Evolutionary conservation across 2,797 vertebrate species (phyloP), one percentile per base, ranked within the genome.

Genomic region (Phaenicophaeus curvirostris): DNA sequence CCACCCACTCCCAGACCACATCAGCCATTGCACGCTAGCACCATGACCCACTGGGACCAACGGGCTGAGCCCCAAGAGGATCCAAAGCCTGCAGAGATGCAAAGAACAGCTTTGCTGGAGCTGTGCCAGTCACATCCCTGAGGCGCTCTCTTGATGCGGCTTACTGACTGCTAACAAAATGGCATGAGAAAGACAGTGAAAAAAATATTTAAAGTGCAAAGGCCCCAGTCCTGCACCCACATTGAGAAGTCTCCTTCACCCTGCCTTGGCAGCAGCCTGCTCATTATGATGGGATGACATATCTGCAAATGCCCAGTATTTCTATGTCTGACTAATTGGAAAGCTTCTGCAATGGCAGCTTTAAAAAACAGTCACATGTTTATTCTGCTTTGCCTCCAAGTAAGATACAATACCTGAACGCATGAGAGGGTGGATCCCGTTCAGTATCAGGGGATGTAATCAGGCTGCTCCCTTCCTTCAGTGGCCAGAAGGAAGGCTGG

Each of bases 231-330:
- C 35, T 73, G 55, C 46, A 35, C 42, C 46, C 11, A 1, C 2
- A 1, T 5, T 3, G 19, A 75, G 17, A 42, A 79, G 13, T 31
- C 3, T 46, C 27, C 33, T 59, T 23, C 15, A 41, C 7, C 14
- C 11, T 0, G 3, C 7, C 27, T 19, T 0, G 3, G 42, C 17
- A 67, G 66, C 24, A 73, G 42, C 37, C 59, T 16, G 8, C 23
- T 87, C 2, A 0, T 20, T 58, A 25, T 15, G 8, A 23, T 28
- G 28, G 15, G 21, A 30, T 0, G 0, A 20, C 0, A 12, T 8
- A 39, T 28, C 53, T 67, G 31, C 39, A 84, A 81, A 72, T 73
- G 25, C 25, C 35, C 62, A 9, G 28, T n/a, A 53, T 48, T 83
- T 50, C 73, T 59, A 25, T 14, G 58, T 37, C n/a, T 31, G 54